Evolutionary conservation across 2,113 vertebrate genomes (phyloP).

Genomic region (Perca flavescens): DNA sequence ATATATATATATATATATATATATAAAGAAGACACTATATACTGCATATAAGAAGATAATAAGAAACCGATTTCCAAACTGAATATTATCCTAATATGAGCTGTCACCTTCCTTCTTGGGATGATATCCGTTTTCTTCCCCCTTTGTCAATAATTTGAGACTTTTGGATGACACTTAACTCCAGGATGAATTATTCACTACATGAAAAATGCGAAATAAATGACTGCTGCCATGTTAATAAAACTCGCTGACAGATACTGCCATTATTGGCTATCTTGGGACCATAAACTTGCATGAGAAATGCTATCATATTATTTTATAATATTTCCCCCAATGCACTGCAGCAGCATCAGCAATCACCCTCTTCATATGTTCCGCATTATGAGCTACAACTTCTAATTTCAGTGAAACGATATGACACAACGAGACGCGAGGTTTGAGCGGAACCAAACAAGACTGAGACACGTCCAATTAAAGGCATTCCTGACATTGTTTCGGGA

Average conservation of each 20-base stretch:
- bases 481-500: constrained; percentile 50
- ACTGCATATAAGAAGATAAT: too few relatives aligned
- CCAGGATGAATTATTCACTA: neutral
- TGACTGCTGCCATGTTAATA: neutral
- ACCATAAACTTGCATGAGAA: constrained; percentile 1
- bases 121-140: neutral
- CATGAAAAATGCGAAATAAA: constrained; percentile 14
- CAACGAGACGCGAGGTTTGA: constrained; percentile 5
- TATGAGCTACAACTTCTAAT: neutral
- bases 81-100: neutral
- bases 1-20: too few relatives aligned
- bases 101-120: neutral
- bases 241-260: neutral
- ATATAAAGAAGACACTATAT: too few relatives aligned
- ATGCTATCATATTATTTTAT: neutral
- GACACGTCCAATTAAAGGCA: constrained; percentile 50
- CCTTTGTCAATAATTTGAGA: neutral
- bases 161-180: neutral
- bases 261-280: neutral
- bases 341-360: neutral
- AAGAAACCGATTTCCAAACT: neutral
- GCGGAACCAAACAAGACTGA: constrained; percentile 26
- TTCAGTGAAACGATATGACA: constrained; percentile 26
- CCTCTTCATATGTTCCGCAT: constrained; percentile 33
- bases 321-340: neutral